Conservation (phyloP, 53 echinoderm and acorn worm genomes). For the Glandiceps talaboti region DNA sequence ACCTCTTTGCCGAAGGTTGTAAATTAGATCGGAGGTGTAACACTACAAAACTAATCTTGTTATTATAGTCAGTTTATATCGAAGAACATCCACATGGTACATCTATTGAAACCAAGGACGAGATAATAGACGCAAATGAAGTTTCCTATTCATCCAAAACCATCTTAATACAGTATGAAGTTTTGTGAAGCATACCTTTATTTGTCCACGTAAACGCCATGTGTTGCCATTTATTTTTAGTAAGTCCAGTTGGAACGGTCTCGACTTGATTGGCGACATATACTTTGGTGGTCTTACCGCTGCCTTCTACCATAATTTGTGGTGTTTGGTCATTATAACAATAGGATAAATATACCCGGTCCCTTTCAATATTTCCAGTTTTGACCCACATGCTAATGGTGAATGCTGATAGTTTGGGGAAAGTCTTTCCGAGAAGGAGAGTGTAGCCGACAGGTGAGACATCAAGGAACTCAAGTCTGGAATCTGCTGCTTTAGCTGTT, state of each 20-base stretch:
- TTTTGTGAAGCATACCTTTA: conserved; percentile 13
- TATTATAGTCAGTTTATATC: no score
- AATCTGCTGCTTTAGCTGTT: conserved; percentile 75
- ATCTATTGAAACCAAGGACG: no score
- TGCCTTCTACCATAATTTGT: neutral
- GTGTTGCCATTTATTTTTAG: conserved; percentile 35
- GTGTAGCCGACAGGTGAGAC: conserved; percentile 33
- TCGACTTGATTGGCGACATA: neutral
- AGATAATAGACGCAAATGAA: no score
- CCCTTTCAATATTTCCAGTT: conserved; percentile 1
- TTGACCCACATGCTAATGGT: conserved; percentile 80
- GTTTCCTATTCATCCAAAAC: no score
- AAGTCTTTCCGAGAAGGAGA: conserved; percentile 73
- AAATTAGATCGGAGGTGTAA: no score
- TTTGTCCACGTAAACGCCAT: conserved; percentile 43
- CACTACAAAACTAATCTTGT: no score
- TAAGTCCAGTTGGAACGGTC: neutral
- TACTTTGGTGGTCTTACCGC: neutral
- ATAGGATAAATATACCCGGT: neutral
- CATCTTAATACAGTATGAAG: no score
- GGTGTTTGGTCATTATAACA: neutral
- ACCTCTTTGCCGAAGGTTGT: no score
- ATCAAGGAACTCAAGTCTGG: conserved; percentile 47
- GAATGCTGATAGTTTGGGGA: conserved; percentile 57
- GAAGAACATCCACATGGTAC: no score